These are phyloP conservation scores for Pitangus sulphuratus DNA, from an alignment of 2,797 vertebrate species.

Conservation along the genomic window DNA sequence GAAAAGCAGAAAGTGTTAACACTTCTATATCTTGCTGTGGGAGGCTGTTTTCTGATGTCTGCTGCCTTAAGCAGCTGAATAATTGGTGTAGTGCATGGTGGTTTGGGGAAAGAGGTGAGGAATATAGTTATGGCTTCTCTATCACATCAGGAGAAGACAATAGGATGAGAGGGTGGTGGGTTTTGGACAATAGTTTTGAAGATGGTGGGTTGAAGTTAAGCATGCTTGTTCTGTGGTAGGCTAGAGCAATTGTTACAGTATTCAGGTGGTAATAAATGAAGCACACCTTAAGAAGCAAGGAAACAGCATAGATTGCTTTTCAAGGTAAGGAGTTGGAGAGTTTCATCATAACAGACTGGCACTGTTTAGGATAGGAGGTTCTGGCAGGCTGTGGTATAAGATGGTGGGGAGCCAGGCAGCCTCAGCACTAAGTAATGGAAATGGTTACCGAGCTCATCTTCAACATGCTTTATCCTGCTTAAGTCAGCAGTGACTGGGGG, in stretches of 20 bases:
- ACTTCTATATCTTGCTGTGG: neutral
- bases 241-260: neutral
- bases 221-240: neutral
- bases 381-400: neutral
- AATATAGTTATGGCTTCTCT: neutral
- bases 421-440: conserved; percentile 23
- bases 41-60: neutral
- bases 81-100: neutral
- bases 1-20: neutral
- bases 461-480: neutral
- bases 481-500: neutral
- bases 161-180: neutral
- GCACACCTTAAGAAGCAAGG: neutral
- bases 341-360: neutral
- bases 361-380: neutral
- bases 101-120: neutral
- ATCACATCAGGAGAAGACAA: neutral
- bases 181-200: neutral
- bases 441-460: neutral
- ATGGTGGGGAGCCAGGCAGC: neutral
- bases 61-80: neutral
- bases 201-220: neutral
- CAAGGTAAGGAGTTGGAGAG: neutral
- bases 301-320: neutral
- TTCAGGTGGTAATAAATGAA: neutral